A percentile compares a stretch with the other conserved stretches of the same genome.
Conservation (phyloP, 2,797 vertebrate genomes). For the Allobates femoralis region DNA sequence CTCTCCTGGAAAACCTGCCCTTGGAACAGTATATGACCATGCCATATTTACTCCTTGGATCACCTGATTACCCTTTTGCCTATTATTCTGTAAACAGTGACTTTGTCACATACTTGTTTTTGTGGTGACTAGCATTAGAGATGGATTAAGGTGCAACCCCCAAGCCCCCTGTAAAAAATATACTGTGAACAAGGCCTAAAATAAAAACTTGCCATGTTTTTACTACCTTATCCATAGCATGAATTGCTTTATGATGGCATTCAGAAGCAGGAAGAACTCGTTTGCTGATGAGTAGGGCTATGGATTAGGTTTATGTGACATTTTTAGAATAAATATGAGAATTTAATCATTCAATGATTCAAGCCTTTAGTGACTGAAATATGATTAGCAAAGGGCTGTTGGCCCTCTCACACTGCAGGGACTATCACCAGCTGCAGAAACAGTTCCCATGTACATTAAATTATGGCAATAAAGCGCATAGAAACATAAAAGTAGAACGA, state of each 20-base stretch:
- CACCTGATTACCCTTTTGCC: too few relatives aligned
- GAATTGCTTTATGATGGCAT: neutral
- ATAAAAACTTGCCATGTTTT: neutral
- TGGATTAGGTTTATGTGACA: neutral
- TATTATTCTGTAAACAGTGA: too few relatives aligned
- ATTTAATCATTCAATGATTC: constrained; percentile 30
- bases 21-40: too few relatives aligned
- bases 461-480: constrained; percentile 32
- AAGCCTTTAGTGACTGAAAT: constrained; percentile 11
- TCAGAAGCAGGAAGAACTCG: neutral
- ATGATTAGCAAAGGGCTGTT: constrained; percentile 29
- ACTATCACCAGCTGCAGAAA: constrained; percentile 37
- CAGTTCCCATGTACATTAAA: constrained; percentile 33
- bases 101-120: too few relatives aligned
- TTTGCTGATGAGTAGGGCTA: neutral
- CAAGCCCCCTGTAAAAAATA: too few relatives aligned
- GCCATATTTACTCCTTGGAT: too few relatives aligned
- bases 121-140: too few relatives aligned
- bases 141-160: too few relatives aligned
- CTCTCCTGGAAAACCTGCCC: too few relatives aligned
- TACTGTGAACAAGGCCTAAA: too few relatives aligned
- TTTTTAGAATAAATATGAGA: constrained; percentile 2
- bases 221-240: neutral
- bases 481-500: constrained; percentile 29
- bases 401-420: constrained; percentile 11